Base-by-base conservation (phyloP, 2,113 vertebrate genomes). In the Gobius niger region DNA sequence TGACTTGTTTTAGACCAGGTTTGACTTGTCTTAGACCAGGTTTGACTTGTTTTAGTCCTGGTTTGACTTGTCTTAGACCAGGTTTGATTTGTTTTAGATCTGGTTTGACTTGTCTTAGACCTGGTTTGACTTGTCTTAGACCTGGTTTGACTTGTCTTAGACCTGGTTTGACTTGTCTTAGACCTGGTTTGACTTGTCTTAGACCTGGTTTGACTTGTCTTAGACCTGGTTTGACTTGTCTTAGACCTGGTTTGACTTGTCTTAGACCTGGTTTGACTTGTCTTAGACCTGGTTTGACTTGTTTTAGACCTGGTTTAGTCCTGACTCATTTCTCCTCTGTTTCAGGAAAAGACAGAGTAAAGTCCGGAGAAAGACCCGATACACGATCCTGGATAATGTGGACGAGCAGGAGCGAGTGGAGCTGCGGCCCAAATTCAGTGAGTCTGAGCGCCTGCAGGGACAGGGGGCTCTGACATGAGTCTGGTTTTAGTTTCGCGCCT, bases 311-410 rank as follows among this genome's bases (percentile, higher is more conserved):
- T 52, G 50, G 15, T 52, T 52, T 18, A 52, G n/a, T 8, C 50
- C n/a, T 52, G n/a, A 8, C 16, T 52, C 7, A 4, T 7, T 11
- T 9, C 8, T 24, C 24, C 24, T 54, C 4, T 54, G 9, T 54
- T 54, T 11, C 18, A 54, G 52, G 10, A 54, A 18, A 24, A 54
- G 16, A 24, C 52, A 19, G 18, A 24, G 9, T 18, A 54, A 19
- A 13, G 10, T 54, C 10, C 18, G 52, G 18, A 54, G 52, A 11
- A 54, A 54, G n/a, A 54, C 52, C 10, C 52, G 52, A 0, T 54
- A 54, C 52, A 54, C 18, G 52, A 54, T 54, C 52, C 52, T 54
- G 18, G 52, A 54, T 18, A 54, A 54, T 11, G 52, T 54, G 52
- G 52, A 54, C 18, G 52, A 54, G 16, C 52, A 54, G 52, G 52